Evolutionary conservation across 2,888 invertebrate species (phyloP).

Genomic region (Eueremaeus valkanovi): DNA sequence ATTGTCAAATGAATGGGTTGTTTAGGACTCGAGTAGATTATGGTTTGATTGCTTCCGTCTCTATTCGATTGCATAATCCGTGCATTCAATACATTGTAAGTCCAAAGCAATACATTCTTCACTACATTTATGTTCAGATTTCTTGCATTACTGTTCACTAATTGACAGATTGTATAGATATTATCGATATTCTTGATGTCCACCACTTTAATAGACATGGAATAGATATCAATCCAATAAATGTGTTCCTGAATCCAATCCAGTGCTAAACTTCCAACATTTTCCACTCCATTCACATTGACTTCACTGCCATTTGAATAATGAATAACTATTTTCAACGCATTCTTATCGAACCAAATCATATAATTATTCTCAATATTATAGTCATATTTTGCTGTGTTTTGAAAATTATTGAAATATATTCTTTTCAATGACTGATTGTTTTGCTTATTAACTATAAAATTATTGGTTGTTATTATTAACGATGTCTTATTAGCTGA

Average conservation of each 20-base stretch:
- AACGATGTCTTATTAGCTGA: too few relatives aligned
- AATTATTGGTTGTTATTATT: neutral
- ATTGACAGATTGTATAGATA: neutral
- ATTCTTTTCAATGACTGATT: neutral
- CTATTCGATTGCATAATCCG: neutral
- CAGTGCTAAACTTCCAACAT: neutral
- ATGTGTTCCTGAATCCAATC: neutral
- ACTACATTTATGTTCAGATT: neutral
- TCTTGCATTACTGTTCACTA: neutral
- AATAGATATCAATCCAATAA: neutral
- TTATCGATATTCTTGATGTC: neutral
- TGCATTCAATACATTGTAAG: neutral
- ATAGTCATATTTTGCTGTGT: neutral
- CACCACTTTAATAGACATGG: neutral
- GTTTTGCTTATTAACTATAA: neutral
- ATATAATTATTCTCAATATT: neutral
- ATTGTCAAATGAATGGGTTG: neutral
- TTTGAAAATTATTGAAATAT: neutral
- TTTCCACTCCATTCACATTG: neutral
- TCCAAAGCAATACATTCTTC: neutral
- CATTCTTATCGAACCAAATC: too few relatives aligned
- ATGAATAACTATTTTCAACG: too few relatives aligned
- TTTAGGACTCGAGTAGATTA: neutral
- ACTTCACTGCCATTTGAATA: neutral
- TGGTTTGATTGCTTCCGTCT: neutral